Base-by-base conservation (phyloP, 2,888 invertebrate genomes). In the Drosophila cracens region DNA sequence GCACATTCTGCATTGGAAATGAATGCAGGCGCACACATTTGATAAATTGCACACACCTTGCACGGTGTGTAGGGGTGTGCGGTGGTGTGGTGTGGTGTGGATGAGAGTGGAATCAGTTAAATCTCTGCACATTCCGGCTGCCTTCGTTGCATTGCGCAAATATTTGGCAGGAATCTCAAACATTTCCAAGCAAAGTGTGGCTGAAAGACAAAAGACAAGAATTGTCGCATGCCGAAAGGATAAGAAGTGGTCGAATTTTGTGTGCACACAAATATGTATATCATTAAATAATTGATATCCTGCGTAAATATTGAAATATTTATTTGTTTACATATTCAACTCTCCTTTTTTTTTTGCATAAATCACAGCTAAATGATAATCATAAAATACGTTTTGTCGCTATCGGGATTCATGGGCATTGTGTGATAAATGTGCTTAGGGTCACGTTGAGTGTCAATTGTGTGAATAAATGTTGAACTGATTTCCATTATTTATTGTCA, bases 21-120 rank as follows among this genome's bases (percentile, higher is more conserved):
- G 69, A 67, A 70, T 68, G 63, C 83, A 66, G 65, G 49, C 53
- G 29, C 36, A 61, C 54, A 75, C 52, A 57, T 54, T 87, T 87
- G 87, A 87, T 89, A 87, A 86, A 89, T 87, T 75, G 57, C 89
- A 81, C 80, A 87, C 87, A 89, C 84, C 72, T 75, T 57, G 59
- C 11, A 21, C 4, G 46, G 13, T 46, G 21, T 46, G 2, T 4
- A 2, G 13, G 4, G 38, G n/a, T 34, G 34, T 13, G 21, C 16
- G 13, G 1, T 6, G 36, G 0, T 6, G 11, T 31, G 60, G 46
- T 21, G 21, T 21, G 46, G 21, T 16, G 21, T 18, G 48, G 53
- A 59, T 49, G 25, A 33, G 33, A n/a, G 29, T 51, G 72, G 53
- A 31, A 18, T 10, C 38, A 34, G 33, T 57, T 27, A 58, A 57